phyloP scores from a whole-genome alignment of 2,888 invertebrate species.

The Lycia hirtaria region DNA sequence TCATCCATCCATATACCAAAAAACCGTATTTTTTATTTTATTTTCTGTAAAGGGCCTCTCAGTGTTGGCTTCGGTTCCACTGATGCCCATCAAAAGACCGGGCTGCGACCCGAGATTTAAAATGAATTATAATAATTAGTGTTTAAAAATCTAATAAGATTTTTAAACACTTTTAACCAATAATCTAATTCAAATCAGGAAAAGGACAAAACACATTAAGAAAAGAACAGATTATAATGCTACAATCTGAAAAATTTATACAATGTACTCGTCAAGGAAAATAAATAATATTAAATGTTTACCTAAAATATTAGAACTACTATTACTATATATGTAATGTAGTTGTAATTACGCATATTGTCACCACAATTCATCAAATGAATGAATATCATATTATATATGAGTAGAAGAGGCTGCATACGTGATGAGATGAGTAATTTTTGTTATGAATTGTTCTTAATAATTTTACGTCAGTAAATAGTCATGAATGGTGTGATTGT shows the following conservation, averaged over 20 bases:
- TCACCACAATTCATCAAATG: neutral
- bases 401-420: neutral
- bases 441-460: neutral
- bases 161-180: too few relatives aligned
- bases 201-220: too few relatives aligned
- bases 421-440: neutral
- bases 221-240: too few relatives aligned
- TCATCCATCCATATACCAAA: too few relatives aligned
- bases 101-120: too few relatives aligned
- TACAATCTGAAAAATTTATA: neutral
- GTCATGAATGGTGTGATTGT: neutral
- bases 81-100: too few relatives aligned
- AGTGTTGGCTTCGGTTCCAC: too few relatives aligned
- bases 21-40: too few relatives aligned
- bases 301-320: neutral
- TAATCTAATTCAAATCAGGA: neutral
- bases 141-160: too few relatives aligned
- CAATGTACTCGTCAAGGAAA: neutral
- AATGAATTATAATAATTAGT: too few relatives aligned
- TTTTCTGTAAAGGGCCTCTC: too few relatives aligned
- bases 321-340: neutral
- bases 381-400: too few relatives aligned
- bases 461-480: neutral
- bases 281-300: neutral
- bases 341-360: neutral